phyloP scores from a whole-genome alignment of 2,113 vertebrate genomes.

The Paedocypris sp. region DNA sequence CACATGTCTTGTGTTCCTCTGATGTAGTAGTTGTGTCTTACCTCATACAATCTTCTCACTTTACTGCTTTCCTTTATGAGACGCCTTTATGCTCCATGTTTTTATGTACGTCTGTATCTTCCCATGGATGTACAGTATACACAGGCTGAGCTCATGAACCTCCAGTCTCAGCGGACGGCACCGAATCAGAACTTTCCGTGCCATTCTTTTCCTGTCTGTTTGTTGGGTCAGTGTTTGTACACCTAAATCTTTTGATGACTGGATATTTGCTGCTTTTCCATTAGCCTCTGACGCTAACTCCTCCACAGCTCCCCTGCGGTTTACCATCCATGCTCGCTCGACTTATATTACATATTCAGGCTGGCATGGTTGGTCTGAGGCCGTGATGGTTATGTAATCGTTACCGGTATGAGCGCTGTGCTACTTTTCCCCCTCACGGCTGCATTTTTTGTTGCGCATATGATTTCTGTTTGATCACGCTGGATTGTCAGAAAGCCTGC shows the following conservation, averaged over 20 bases:
- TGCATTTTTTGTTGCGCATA: background rate
- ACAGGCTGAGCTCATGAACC: conserved; percentile 39
- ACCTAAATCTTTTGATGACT: conserved; percentile 23
- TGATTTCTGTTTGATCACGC: background rate
- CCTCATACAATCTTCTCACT: background rate
- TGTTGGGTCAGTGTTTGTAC: conserved; percentile 6
- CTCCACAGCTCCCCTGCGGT: conserved; percentile 17
- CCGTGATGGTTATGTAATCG: conserved; percentile 54
- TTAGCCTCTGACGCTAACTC: conserved; percentile 3
- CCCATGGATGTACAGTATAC: conserved; percentile 7
- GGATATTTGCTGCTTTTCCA: conserved; percentile 22
- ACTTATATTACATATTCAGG: conserved; percentile 53
- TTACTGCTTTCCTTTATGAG: conserved; percentile 23
- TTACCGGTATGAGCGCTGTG: conserved; percentile 40
- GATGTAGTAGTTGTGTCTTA: background rate
- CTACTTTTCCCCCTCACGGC: conserved; percentile 7
- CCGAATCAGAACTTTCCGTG: conserved; percentile 55
- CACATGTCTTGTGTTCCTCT: too few relatives aligned
- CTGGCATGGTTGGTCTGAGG: conserved; percentile 44
- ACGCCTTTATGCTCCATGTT: conserved; percentile 40
- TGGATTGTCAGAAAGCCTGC: background rate
- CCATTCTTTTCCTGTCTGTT: conserved; percentile 36
- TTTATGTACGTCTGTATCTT: conserved; percentile 46
- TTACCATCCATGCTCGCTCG: conserved; percentile 24
- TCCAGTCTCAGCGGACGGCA: conserved; percentile 45